Base-by-base conservation (phyloP, 2,888 invertebrate genomes). In the Drosophila prolongata region DNA sequence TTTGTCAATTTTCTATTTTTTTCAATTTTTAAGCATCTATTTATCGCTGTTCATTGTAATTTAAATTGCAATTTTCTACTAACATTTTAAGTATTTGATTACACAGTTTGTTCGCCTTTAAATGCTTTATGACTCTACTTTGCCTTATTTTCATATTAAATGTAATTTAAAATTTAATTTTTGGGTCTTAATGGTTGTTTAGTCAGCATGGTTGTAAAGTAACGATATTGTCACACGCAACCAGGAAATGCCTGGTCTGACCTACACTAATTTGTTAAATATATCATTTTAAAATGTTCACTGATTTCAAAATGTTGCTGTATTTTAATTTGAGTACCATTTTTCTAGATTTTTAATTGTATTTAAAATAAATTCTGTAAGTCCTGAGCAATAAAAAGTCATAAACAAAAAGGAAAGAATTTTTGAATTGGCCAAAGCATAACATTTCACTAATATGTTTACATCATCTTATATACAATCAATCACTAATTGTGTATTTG, bases 151-250 rank as follows among this genome's bases (percentile, higher is more conserved):
- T 16, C 24, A 6, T 56, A 56, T 44, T 38, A 10, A 30, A 13
- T 40, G 24, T 14, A 19, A 34, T 43, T 59, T 60, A 35, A 30
- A 43, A 61, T 43, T 61, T 35, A 19, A 60, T 43, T 49, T 40
- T 58, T n/a, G 16, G 34, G 44, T 57, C 38, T n/a, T 49, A 60
- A 42, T 14, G 30, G 35, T 16, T 56, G 67, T 67, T 66, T 56
- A 44, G 27, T 44, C 34, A 5, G 59, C 37, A 47, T 44, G 27
- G 19, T 38, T 54, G 37, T 14, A 50, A 40, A 58, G n/a, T 46
- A 47, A 46, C 49, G 37, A 19, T 65, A 49, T 70, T 66, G 11
- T 9, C 10, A 10, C 62, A 64, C 47, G 62, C 62, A 49, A 64
- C 14, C 62, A 49, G 62, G 61, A 64, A 64, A 43, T 49, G 30